phyloP scores from a whole-genome alignment of 2,797 vertebrate species.

The Pelochelys cantorii region DNA sequence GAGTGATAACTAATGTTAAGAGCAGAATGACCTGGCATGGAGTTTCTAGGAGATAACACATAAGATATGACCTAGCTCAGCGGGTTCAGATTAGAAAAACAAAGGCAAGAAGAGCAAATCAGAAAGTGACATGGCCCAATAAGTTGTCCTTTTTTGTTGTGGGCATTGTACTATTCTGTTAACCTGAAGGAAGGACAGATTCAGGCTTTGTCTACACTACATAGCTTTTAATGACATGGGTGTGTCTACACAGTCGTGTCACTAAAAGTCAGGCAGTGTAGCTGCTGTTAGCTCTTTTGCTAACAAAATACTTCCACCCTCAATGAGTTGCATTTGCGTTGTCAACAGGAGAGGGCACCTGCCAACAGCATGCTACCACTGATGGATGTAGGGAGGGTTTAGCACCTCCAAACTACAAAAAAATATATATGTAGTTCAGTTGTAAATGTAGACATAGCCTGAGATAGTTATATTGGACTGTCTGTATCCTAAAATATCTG shows the following conservation, averaged over 20 bases:
- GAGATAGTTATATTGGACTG: background rate
- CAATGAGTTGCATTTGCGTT: no score
- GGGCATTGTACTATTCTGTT: background rate
- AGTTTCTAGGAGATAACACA: background rate
- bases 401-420: no score
- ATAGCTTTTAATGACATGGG: no score
- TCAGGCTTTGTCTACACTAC: background rate
- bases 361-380: no score
- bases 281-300: no score
- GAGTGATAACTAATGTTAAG: background rate
- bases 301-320: no score
- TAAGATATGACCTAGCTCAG: background rate
- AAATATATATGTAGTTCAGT: no score
- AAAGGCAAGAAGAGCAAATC: background rate
- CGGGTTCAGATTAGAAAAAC: background rate
- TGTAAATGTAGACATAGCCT: no score
- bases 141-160: background rate
- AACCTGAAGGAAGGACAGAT: background rate
- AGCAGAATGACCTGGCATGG: background rate
- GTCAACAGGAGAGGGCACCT: no score
- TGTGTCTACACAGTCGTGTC: no score
- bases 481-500: background rate
- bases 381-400: no score
- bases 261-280: no score
- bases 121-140: background rate